Evolutionary conservation across 2,113 vertebrate genomes (phyloP).

Genomic region (Chionodraco myersi): DNA sequence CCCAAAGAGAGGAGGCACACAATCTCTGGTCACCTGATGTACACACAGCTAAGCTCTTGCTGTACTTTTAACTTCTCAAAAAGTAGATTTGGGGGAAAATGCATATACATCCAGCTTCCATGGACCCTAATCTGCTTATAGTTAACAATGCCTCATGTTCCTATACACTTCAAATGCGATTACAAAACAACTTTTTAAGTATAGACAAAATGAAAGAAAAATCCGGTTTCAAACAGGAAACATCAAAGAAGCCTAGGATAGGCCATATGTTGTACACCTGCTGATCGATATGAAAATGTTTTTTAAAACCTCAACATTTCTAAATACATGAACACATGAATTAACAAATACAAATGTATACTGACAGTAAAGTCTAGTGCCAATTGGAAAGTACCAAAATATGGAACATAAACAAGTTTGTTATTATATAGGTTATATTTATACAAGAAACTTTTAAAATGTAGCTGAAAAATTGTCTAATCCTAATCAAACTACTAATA

Average conservation of each 20-base stretch:
- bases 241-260: neutral
- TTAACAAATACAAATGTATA: neutral
- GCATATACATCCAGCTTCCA: constrained; percentile 39
- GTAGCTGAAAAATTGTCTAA: neutral
- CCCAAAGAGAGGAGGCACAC: constrained; percentile 29
- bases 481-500: neutral
- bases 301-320: neutral
- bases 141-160: constrained; percentile 57
- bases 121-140: constrained; percentile 68
- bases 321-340: neutral
- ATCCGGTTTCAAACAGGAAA: neutral
- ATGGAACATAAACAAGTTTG: neutral
- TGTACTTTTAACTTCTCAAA: constrained; percentile 32
- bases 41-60: constrained; percentile 26
- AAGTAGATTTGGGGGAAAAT: constrained; percentile 43
- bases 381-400: neutral
- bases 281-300: neutral
- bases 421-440: neutral
- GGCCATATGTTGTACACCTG: neutral
- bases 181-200: constrained; percentile 44
- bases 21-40: constrained; percentile 28
- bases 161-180: constrained; percentile 22
- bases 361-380: neutral
- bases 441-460: neutral
- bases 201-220: neutral